Evolutionary conservation across 2,888 invertebrate genomes (phyloP), one percentile per base, ranked within the genome.

Genomic region (Dilophus febrilis): DNA sequence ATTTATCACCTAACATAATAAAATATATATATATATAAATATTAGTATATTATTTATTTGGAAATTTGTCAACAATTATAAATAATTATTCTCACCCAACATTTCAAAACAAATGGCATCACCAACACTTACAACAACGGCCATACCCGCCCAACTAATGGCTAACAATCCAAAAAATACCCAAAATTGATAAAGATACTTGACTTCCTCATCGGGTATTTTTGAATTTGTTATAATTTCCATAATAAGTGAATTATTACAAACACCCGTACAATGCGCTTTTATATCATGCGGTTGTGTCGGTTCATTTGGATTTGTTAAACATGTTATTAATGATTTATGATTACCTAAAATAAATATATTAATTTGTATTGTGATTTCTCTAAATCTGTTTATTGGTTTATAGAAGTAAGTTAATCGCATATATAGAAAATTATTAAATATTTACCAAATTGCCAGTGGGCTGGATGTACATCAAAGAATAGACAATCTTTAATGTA

Each of bases 41-140:
- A n/a, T n/a, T n/a, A n/a, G n/a, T n/a, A n/a, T n/a, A n/a, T n/a
- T n/a, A n/a, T n/a, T n/a, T n/a, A n/a, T n/a, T n/a, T n/a, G n/a
- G n/a, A n/a, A n/a, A n/a, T n/a, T n/a, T n/a, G n/a, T n/a, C n/a
- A n/a, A n/a, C n/a, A n/a, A n/a, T n/a, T n/a, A n/a, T n/a, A n/a
- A n/a, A n/a, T n/a, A n/a, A n/a, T n/a, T n/a, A n/a, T 22, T 6
- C 7, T 58, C 59, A 74, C 84, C 88, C 18, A 92, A 65, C 38
- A 84, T 65, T 52, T 81, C 75, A 57, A 90, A 88, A 54, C 88
- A 88, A 44, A 91, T 83, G 1, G 90, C 81, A 65, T 94, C 92
- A 2, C 81, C 82, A 40, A 92, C 73, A 46, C 84, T 86, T 14
- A 88, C 81, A 3, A 84, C 79, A 0, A 90, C 80, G 0, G 88